A percentile compares a stretch with the other conserved stretches of the same genome.
phyloP scores from a whole-genome alignment of 2,113 vertebrate species.

The Rhinogobius similis region DNA sequence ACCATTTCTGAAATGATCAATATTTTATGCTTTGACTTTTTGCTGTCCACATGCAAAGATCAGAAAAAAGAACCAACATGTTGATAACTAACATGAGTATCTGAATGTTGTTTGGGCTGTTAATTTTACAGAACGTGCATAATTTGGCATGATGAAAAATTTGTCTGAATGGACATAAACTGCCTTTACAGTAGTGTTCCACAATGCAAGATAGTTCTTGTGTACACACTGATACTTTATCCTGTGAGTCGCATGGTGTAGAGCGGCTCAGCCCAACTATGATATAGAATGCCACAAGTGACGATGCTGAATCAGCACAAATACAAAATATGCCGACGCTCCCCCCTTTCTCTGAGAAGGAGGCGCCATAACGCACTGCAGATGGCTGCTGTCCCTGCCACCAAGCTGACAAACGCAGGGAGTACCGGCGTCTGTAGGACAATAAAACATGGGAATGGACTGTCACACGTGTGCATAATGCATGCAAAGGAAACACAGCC shows the following conservation, averaged over 20 bases:
- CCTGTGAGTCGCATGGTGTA: constrained; percentile 38
- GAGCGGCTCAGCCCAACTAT: constrained; percentile 38
- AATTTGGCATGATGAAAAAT: not conserved
- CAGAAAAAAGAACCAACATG: not conserved
- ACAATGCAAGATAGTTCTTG: constrained; percentile 6
- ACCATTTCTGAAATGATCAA: not conserved
- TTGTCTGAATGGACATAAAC: constrained; percentile 2
- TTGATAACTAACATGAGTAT: not conserved
- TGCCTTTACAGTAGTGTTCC: constrained; percentile 14
- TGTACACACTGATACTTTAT: constrained; percentile 15
- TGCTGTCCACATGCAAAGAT: not conserved
- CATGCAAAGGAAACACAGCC: not conserved
- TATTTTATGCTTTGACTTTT: not conserved
- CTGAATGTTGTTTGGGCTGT: not conserved
- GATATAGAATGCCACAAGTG: constrained; percentile 60
- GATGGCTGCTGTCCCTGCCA: constrained; percentile 77
- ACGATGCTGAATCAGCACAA: constrained; percentile 74
- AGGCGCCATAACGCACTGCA: constrained; percentile 77
- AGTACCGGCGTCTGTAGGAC: constrained; percentile 15
- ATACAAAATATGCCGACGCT: constrained; percentile 69
- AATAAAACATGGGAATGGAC: constrained; percentile 5
- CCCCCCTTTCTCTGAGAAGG: constrained; percentile 25
- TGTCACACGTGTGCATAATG: not conserved
- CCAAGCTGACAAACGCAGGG: constrained; percentile 66
- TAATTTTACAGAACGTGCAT: not conserved